Conservation (phyloP, 2,113 vertebrate species). For the Beaufortia kweichowensis region DNA sequence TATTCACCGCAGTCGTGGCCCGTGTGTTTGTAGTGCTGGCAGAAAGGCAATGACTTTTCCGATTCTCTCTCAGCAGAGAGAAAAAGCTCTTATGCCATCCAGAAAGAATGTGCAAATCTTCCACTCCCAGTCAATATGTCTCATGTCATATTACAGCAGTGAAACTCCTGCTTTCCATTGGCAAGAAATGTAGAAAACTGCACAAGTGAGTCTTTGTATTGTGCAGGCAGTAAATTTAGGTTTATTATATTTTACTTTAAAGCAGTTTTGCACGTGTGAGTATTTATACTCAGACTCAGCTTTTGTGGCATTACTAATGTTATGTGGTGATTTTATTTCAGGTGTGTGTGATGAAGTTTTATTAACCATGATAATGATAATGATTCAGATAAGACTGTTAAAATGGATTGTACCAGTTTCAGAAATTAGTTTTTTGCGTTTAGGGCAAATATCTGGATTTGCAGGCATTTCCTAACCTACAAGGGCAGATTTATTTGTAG, state of each 20-base stretch:
- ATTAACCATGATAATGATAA: no score
- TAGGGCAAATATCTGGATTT: no score
- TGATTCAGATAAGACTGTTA: no score
- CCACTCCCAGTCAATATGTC: constrained; percentile 39
- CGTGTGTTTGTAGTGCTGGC: constrained; percentile 36
- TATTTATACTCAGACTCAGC: neutral
- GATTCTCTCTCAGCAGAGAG: constrained; percentile 51
- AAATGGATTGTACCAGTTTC: no score
- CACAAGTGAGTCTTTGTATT: constrained; percentile 15
- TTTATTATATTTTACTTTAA: neutral
- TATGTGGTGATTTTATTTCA: no score
- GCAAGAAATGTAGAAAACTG: constrained; percentile 1
- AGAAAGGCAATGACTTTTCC: constrained; percentile 62
- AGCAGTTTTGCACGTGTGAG: neutral
- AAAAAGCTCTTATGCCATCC: constrained; percentile 68
- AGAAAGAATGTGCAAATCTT: constrained; percentile 68
- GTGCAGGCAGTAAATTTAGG: neutral
- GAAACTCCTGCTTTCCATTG: neutral
- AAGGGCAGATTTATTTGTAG: no score
- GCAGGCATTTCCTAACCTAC: no score
- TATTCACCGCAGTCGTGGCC: constrained; percentile 23
- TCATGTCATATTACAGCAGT: constrained; percentile 29
- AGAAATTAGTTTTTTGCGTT: no score
- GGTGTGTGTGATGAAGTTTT: no score
- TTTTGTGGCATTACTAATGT: neutral